Evolutionary conservation across 2,113 vertebrate genomes (phyloP).

Genomic region (Cepphus grylle): DNA sequence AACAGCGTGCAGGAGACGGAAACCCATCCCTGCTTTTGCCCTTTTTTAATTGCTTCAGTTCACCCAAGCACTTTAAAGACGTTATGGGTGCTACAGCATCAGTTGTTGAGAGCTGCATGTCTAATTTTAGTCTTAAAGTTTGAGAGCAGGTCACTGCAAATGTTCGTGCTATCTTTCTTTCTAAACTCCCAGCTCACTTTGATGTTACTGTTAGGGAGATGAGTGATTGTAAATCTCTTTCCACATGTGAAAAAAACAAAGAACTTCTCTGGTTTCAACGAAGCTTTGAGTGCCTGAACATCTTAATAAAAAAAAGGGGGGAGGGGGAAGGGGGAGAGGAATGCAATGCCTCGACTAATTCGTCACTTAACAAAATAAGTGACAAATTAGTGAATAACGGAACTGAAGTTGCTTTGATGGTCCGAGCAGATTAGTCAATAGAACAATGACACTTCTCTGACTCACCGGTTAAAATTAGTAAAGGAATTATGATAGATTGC

Average conservation of each 20-base stretch:
- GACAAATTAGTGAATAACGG: background rate
- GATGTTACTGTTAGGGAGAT: background rate
- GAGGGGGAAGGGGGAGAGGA: accelerated
- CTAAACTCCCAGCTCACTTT: background rate
- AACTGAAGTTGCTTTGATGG: background rate
- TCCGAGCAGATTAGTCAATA: background rate
- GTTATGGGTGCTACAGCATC: background rate
- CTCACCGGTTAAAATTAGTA: background rate
- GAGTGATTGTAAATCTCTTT: background rate
- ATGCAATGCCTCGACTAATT: background rate
- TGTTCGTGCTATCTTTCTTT: background rate
- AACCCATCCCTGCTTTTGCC: background rate
- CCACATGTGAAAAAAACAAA: background rate
- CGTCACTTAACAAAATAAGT: background rate
- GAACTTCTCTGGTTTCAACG: background rate
- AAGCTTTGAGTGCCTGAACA: background rate
- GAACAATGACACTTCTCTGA: background rate
- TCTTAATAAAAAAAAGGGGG: background rate
- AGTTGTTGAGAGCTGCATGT: background rate
- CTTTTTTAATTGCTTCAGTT: background rate
- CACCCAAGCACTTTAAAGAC: background rate
- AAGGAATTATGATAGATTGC: background rate
- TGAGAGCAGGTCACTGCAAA: background rate
- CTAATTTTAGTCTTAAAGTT: background rate
- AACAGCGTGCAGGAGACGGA: background rate